phyloP scores from a whole-genome alignment of 2,888 invertebrate species.

The Phorcus lineatus region DNA sequence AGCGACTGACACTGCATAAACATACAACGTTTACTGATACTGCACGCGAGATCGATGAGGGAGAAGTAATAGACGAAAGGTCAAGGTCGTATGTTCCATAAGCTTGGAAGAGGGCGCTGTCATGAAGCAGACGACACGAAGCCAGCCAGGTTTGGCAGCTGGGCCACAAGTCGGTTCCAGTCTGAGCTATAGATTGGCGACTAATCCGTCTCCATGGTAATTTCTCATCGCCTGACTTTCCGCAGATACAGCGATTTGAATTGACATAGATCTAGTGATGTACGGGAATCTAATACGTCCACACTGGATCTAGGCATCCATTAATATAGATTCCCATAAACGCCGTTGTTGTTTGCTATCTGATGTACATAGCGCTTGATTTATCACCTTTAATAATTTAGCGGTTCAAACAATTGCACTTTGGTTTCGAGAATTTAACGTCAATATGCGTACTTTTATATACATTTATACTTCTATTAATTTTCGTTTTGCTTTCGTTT shows the following conservation, averaged over 20 bases:
- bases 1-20: too few species aligned
- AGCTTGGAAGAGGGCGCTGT: not conserved
- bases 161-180: not conserved
- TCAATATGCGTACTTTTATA: too few species aligned
- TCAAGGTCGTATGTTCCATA: not conserved
- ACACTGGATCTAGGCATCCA: too few species aligned
- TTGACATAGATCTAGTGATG: not conserved
- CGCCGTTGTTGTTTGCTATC: too few species aligned
- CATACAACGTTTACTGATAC: too few species aligned
- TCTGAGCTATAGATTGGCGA: not conserved
- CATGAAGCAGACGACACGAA: not conserved
- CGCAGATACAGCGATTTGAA: not conserved
- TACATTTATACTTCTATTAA: too few species aligned
- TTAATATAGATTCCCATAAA: too few species aligned
- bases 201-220: not conserved
- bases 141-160: not conserved
- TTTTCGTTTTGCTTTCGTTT: too few species aligned
- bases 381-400: too few species aligned
- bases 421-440: too few species aligned
- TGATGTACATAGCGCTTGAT: too few species aligned
- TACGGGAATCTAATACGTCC: not conserved
- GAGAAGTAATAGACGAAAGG: not conserved
- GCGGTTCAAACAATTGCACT: too few species aligned
- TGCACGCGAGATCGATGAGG: not conserved
- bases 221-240: not conserved